Evolutionary conservation across 1,140 invertebrate genomes (phyloP).

Genomic region (Sarcophaga peregrina): DNA sequence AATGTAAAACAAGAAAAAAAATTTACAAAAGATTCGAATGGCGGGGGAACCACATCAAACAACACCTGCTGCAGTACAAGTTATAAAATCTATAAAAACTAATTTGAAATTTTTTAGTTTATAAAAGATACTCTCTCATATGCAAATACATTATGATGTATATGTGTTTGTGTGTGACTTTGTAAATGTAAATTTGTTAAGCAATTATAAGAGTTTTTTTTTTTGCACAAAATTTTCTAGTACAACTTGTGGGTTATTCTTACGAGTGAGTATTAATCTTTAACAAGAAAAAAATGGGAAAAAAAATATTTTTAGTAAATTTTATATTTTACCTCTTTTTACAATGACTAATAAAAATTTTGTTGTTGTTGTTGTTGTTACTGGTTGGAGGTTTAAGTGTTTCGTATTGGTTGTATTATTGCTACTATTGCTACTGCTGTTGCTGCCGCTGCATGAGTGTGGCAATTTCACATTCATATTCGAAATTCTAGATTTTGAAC

Average conservation of each 20-base stretch:
- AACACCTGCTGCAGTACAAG: no score
- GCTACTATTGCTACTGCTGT: not conserved
- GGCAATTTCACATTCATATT: not conserved
- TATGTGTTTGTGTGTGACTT: not conserved
- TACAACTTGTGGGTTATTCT: constrained; percentile 19
- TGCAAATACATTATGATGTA: not conserved
- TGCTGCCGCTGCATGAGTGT: not conserved
- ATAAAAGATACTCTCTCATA: no score
- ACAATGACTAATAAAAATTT: not conserved
- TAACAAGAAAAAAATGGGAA: no score
- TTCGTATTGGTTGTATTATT: not conserved
- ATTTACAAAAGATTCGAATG: no score
- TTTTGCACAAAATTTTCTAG: not conserved
- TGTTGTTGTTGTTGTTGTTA: no score
- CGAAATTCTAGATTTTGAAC: constrained; percentile 4
- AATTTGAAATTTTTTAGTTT: no score
- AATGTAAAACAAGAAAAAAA: no score
- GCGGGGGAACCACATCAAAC: no score
- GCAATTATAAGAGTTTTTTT: not conserved
- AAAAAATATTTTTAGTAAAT: not conserved
- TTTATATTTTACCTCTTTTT: not conserved
- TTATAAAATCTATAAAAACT: no score
- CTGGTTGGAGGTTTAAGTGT: no score
- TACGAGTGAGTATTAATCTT: no score
- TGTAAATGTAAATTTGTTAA: constrained; percentile 11